Percentiles rank a stretch among this genome's conserved stretches.
phyloP scores from a whole-genome alignment of 1,140 invertebrate species.

The Aphidius ervi region DNA sequence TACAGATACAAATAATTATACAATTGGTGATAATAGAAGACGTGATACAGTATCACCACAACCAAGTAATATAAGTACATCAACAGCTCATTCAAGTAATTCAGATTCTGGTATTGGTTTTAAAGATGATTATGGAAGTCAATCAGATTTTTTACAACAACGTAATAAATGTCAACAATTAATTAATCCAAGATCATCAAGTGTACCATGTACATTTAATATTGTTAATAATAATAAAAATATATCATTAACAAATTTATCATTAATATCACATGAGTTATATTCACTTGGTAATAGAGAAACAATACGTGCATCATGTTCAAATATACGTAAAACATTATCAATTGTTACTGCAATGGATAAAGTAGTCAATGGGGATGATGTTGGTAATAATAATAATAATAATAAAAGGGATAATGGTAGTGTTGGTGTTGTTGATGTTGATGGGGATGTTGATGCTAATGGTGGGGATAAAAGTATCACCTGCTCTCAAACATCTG shows the following conservation, averaged over 20 bases:
- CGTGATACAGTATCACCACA: conserved; percentile 70
- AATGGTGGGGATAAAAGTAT: conserved; percentile 30
- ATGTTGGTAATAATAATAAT: background rate
- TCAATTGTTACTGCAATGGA: no score
- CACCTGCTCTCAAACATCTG: conserved; percentile 43
- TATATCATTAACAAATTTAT: no score
- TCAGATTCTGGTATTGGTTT: conserved; percentile 94
- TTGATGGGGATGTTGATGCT: background rate
- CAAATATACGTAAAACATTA: no score
- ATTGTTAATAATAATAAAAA: no score
- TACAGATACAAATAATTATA: conserved; percentile 19
- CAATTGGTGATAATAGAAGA: conserved; percentile 36
- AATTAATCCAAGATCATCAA: background rate
- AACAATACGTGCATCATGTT: no score
- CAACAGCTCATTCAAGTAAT: conserved; percentile 85
- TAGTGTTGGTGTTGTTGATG: conserved; percentile 10
- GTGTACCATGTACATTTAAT: background rate
- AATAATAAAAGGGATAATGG: conserved; percentile 26
- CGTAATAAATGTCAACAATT: conserved; percentile 57
- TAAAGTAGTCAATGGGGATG: no score
- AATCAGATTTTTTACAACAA: conserved; percentile 57
- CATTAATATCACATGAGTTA: no score
- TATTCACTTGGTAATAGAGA: no score
- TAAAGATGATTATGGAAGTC: conserved; percentile 77
- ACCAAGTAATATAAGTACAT: conserved; percentile 74